Evolutionary conservation across 1,140 invertebrate genomes (phyloP).

Genomic region (Batillaria attramentaria): DNA sequence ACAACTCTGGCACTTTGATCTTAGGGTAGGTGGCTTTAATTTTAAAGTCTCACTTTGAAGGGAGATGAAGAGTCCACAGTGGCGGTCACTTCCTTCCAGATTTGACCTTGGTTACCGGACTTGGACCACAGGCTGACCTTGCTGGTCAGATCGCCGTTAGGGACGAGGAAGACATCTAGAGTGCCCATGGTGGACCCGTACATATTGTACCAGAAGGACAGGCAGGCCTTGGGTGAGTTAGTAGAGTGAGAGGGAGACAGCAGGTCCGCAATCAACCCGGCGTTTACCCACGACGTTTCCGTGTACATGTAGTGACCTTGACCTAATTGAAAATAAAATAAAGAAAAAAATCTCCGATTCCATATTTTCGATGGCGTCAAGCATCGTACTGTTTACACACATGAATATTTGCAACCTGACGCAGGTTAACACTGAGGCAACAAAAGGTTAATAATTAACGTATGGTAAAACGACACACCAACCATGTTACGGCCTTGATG

Average conservation of each 20-base stretch:
- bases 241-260: constrained; percentile 43
- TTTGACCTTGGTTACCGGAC: not conserved
- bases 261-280: constrained; percentile 74
- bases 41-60: not conserved
- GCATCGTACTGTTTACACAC: too few relatives aligned
- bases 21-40: too few relatives aligned
- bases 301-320: constrained; percentile 83
- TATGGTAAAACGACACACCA: too few relatives aligned
- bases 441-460: too few relatives aligned
- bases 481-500: too few relatives aligned
- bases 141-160: not conserved
- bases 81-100: not conserved
- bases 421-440: too few relatives aligned
- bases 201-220: constrained; percentile 84
- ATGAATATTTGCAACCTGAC: too few relatives aligned
- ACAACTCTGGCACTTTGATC: not conserved
- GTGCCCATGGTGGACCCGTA: constrained; percentile 74
- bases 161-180: constrained; percentile 46
- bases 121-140: not conserved
- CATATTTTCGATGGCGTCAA: too few relatives aligned
- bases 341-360: too few relatives aligned
- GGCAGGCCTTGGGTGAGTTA: constrained; percentile 43
- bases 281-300: constrained; percentile 78
- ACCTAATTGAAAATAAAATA: too few relatives aligned
- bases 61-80: not conserved